phyloP scores from a whole-genome alignment of 2,113 vertebrate genomes.

The Vireo altiloquus region DNA sequence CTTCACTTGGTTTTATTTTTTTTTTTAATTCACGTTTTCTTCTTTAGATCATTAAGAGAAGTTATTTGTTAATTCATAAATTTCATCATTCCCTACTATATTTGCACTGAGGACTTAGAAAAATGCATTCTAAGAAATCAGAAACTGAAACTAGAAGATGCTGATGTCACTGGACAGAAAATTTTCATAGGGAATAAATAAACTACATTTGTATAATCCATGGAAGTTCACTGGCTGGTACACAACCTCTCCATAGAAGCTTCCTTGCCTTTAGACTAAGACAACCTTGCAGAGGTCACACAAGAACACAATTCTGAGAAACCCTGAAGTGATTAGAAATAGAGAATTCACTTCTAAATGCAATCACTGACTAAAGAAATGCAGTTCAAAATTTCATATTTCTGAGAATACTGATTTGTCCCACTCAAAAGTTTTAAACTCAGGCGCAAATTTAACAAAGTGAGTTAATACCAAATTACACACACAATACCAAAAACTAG shows the following conservation, averaged over 20 bases:
- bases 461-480: no score
- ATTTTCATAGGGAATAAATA: background rate
- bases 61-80: background rate
- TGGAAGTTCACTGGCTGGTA: background rate
- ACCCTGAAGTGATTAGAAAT: background rate
- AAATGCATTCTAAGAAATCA: background rate
- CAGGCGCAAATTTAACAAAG: background rate
- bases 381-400: background rate
- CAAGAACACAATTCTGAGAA: background rate
- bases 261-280: background rate
- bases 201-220: background rate
- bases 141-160: background rate
- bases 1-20: background rate
- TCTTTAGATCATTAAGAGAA: background rate
- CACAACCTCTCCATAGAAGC: background rate
- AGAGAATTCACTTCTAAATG: background rate
- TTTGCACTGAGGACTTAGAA: background rate
- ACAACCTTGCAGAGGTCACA: background rate
- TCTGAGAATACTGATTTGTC: background rate
- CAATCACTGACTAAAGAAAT: background rate
- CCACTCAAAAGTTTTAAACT: background rate
- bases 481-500: background rate
- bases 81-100: background rate
- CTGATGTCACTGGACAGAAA: background rate
- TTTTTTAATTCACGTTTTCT: background rate